Conservation (phyloP, 2,888 invertebrate species). For the Stomorhina lunata region DNA sequence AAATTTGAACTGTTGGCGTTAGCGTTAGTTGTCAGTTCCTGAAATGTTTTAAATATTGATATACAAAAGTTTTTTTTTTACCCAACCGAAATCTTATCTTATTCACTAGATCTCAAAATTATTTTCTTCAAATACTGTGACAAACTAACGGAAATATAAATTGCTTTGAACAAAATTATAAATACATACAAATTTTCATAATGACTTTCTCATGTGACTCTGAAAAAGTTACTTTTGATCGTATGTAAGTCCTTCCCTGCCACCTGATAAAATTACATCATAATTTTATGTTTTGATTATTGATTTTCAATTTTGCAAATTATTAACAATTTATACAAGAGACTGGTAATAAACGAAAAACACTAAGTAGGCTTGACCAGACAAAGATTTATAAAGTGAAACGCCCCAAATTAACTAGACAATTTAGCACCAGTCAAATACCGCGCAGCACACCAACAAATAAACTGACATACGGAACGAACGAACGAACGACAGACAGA, state of each 20-base stretch:
- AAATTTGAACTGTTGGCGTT: too few relatives aligned
- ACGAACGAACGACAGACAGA: too few relatives aligned
- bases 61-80: too few relatives aligned
- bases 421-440: constrained; percentile 67
- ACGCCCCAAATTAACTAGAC: constrained; percentile 75
- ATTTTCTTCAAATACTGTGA: too few relatives aligned
- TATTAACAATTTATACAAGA: constrained; percentile 49
- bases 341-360: constrained; percentile 34
- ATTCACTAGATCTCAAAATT: too few relatives aligned
- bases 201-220: not conserved
- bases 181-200: not conserved
- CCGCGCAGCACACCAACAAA: constrained; percentile 1
- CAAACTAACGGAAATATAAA: constrained; percentile 17
- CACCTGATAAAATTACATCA: constrained; percentile 52
- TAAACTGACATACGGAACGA: not conserved
- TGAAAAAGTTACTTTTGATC: not conserved
- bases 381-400: constrained; percentile 64
- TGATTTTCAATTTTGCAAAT: constrained; percentile 55
- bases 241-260: not conserved
- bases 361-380: constrained; percentile 52
- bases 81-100: too few relatives aligned
- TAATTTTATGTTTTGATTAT: constrained; percentile 58
- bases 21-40: too few relatives aligned
- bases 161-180: not conserved
- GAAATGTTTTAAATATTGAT: too few relatives aligned